Conservation (phyloP, 2,113 vertebrate species). For the Ictalurus furcatus region DNA sequence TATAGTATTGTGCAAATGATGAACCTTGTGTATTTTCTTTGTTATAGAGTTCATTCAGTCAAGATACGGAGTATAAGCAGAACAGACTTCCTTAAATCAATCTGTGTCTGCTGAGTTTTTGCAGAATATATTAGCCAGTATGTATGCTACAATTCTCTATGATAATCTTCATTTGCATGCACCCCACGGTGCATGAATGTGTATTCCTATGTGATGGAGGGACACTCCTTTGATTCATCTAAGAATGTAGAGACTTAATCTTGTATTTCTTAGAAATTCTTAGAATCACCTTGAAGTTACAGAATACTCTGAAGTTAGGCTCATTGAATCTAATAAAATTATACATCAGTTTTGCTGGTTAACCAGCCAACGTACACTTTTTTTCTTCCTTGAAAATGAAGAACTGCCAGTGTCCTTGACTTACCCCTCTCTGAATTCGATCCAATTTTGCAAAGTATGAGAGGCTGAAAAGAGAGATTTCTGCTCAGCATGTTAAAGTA, state of each 20-base stretch:
- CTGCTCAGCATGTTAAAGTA: not conserved
- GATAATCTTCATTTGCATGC: slow-evolving; percentile 15
- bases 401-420: not conserved
- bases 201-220: not conserved
- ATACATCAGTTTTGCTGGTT: slow-evolving; percentile 9
- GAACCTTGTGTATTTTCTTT: not conserved
- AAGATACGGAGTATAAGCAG: not conserved
- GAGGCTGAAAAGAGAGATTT: not conserved
- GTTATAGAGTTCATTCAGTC: not conserved
- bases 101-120: not conserved
- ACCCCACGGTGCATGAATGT: not conserved
- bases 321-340: slow-evolving; percentile 21
- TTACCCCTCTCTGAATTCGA: slow-evolving; percentile 17
- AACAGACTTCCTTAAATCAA: not conserved
- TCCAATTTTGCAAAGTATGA: not conserved
- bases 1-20: not conserved
- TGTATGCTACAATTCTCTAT: not conserved
- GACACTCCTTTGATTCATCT: not conserved
- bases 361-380: not conserved
- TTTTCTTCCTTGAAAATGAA: not conserved
- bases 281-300: not conserved
- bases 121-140: not conserved
- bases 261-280: slow-evolving; percentile 8
- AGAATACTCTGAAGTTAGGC: not conserved
- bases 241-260: not conserved